Percentiles rank a stretch among this genome's conserved stretches.
phyloP scores from a whole-genome alignment of 1,140 invertebrate genomes.

The Listronotus bonariensis region DNA sequence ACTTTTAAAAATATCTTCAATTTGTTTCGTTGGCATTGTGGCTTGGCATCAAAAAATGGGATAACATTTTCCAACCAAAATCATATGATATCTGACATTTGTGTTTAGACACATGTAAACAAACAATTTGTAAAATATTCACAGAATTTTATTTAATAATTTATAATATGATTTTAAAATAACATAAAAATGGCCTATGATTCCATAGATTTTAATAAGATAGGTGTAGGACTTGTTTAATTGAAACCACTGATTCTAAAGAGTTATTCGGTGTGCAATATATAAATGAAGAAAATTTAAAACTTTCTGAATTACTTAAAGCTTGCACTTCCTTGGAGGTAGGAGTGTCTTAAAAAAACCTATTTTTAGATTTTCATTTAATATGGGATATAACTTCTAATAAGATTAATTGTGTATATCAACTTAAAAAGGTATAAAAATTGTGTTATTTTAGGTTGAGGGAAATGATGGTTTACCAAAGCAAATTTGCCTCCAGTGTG shows the following conservation, averaged over 20 bases:
- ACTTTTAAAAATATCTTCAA: too few relatives aligned
- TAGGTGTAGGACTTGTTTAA: slow-evolving; percentile 49
- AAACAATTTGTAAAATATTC: too few relatives aligned
- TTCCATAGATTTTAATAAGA: slow-evolving; percentile 44
- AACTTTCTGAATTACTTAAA: slow-evolving; percentile 45
- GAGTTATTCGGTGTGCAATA: slow-evolving; percentile 44
- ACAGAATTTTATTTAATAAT: too few relatives aligned
- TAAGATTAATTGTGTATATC: too few relatives aligned
- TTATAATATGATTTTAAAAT: neutral
- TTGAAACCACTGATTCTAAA: slow-evolving; percentile 39
- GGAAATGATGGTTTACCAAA: slow-evolving; percentile 56
- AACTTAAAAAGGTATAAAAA: too few relatives aligned
- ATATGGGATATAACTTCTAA: too few relatives aligned
- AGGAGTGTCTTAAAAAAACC: neutral
- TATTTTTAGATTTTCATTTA: slow-evolving; percentile 25
- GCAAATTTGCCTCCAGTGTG: slow-evolving; percentile 55
- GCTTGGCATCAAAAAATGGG: too few relatives aligned
- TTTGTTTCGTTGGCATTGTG: too few relatives aligned
- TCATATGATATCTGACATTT: too few relatives aligned
- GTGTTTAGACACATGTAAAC: too few relatives aligned
- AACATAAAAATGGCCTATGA: slow-evolving; percentile 38
- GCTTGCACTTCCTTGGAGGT: slow-evolving; percentile 39
- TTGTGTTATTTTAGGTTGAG: slow-evolving; percentile 50
- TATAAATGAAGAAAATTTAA: slow-evolving; percentile 35
- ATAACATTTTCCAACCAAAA: too few relatives aligned